Evolutionary conservation across 53 echinoderm and acorn worm species (phyloP).

Genomic region (Antedon mediterranea): DNA sequence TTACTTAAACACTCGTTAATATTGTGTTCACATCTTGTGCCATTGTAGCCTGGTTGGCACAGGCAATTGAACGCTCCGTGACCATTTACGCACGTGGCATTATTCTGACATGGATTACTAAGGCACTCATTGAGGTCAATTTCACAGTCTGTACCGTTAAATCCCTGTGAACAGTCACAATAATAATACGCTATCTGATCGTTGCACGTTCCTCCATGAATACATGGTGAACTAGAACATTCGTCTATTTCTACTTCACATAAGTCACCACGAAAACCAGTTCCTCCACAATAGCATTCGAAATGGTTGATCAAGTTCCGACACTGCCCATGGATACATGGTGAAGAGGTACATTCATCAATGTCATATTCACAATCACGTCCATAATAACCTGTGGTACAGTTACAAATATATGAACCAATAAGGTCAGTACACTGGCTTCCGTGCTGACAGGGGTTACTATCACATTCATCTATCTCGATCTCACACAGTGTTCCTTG

Average conservation of each 20-base stretch:
- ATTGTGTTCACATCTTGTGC: not conserved
- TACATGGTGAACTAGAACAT: not conserved
- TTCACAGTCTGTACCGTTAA: not conserved
- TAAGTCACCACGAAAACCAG: not conserved
- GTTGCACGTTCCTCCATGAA: not conserved
- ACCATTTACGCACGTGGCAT: not conserved
- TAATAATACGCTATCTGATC: not conserved
- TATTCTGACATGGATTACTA: not conserved
- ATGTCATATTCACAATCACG: slow-evolving; percentile 9
- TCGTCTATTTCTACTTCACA: not conserved
- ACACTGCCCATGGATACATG: slow-evolving; percentile 31
- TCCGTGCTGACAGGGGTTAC: slow-evolving; percentile 1
- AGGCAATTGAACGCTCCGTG: not conserved
- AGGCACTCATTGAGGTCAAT: not conserved
- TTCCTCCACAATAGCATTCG: slow-evolving; percentile 12
- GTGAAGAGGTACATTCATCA: slow-evolving; percentile 19
- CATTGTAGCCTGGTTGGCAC: not conserved
- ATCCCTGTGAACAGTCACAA: slow-evolving; percentile 3
- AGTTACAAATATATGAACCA: slow-evolving; percentile 13
- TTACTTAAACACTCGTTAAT: not conserved
- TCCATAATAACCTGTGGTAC: slow-evolving; percentile 20
- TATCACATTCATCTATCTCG: slow-evolving; percentile 16
- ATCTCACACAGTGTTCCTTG: slow-evolving; percentile 13
- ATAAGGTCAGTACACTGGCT: slow-evolving; percentile 19
- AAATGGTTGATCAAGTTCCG: slow-evolving; percentile 7